Evolutionary conservation across 2,113 vertebrate genomes (phyloP).

Genomic region (Pteruthius melanotis): DNA sequence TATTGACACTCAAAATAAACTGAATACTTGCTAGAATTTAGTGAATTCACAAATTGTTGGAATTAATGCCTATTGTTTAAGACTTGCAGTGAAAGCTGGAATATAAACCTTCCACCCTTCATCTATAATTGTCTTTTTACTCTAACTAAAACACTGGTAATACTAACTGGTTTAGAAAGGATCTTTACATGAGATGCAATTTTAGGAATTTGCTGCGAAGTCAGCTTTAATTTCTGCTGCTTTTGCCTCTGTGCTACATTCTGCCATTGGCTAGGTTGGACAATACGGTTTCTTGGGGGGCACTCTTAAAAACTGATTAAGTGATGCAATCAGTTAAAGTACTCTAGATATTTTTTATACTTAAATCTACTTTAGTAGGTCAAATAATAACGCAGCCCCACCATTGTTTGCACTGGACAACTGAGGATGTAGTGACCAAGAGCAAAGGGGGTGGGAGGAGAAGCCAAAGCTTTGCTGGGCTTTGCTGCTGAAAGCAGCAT

Average conservation of each 20-base stretch:
- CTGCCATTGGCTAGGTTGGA: neutral
- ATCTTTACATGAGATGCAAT: neutral
- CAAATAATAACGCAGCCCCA: neutral
- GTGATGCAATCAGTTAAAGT: neutral
- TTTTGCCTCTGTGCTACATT: neutral
- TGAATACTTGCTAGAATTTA: neutral
- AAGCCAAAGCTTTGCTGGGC: neutral
- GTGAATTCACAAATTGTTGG: neutral
- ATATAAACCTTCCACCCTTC: neutral
- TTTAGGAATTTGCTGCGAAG: neutral
- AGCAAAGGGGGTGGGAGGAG: neutral
- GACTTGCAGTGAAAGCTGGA: neutral
- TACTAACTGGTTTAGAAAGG: neutral
- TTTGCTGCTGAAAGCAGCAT: neutral
- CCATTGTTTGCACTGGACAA: neutral
- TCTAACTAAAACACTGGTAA: neutral
- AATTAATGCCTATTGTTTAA: neutral
- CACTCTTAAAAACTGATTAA: neutral
- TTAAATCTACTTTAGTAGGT: neutral
- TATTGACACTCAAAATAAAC: neutral
- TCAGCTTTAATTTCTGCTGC: neutral
- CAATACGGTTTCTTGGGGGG: accelerated
- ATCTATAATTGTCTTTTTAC: neutral
- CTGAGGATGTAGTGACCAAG: neutral
- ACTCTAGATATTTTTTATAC: neutral